Conservation (phyloP, 2,797 vertebrate genomes). For the Sarcoramphus papa region DNA sequence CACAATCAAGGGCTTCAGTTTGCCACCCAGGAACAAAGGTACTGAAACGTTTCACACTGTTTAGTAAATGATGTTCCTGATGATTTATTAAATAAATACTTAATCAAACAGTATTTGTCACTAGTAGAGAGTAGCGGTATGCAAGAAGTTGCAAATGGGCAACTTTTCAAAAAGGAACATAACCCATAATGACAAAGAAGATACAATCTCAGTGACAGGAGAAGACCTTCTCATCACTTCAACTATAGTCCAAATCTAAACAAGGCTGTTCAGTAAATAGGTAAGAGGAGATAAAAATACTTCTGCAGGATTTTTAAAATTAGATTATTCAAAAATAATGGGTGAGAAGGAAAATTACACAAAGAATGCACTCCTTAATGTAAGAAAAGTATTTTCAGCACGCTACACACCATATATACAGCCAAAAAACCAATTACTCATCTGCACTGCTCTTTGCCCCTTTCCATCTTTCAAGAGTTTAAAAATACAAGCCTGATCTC, state of each 20-base stretch:
- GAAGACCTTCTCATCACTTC: background rate
- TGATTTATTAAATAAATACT: background rate
- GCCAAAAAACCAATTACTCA: background rate
- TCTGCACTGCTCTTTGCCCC: background rate
- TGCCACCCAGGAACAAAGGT: background rate
- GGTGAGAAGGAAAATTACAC: background rate
- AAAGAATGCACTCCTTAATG: background rate
- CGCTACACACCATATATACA: background rate
- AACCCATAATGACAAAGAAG: background rate
- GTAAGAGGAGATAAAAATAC: background rate
- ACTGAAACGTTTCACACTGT: background rate
- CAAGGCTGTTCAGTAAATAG: background rate
- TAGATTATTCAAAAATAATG: background rate
- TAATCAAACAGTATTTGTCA: background rate
- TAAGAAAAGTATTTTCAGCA: background rate
- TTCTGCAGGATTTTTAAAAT: background rate
- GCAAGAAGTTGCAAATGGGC: background rate
- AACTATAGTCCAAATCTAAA: background rate
- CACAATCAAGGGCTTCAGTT: background rate
- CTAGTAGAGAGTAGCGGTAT: background rate
- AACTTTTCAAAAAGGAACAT: background rate
- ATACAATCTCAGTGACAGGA: background rate
- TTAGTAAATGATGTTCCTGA: background rate
- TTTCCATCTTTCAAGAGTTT: background rate
- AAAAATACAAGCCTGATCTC: background rate